A percentile compares a stretch with the other conserved stretches of the same genome.
Conservation (phyloP, 2,797 vertebrate genomes). For the Melopsittacus undulatus region DNA sequence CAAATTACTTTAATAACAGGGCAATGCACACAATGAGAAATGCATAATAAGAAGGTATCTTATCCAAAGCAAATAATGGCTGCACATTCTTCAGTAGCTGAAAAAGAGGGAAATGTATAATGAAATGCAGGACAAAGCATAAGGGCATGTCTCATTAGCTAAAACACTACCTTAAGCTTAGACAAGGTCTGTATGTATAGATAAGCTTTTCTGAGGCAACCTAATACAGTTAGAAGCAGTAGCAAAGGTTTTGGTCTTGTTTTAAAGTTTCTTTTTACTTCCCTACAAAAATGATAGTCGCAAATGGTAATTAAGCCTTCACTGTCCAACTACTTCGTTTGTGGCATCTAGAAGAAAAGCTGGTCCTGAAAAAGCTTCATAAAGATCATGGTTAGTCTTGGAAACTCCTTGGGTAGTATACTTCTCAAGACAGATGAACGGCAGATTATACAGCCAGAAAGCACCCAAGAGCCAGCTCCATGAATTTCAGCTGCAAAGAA, state of each 20-base stretch:
- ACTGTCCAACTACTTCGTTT: background rate
- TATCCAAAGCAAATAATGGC: constrained; percentile 25
- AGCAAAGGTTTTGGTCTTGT: background rate
- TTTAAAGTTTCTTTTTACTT: background rate
- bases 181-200: background rate
- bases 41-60: background rate
- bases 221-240: background rate
- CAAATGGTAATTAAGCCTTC: background rate
- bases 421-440: background rate
- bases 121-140: background rate
- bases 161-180: background rate
- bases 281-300: background rate
- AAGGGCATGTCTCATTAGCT: background rate
- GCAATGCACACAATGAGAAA: background rate
- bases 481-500: background rate
- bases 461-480: background rate
- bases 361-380: background rate
- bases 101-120: background rate
- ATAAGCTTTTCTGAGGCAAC: background rate
- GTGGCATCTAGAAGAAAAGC: background rate
- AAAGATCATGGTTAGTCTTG: background rate
- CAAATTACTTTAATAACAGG: constrained; percentile 50
- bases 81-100: background rate
- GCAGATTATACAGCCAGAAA: background rate
- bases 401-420: background rate